A percentile compares a stretch with the other conserved stretches of the same genome.
These are phyloP conservation scores for Natrix natrix DNA, from an alignment of 2,797 vertebrate species.

Conservation along the genomic window DNA sequence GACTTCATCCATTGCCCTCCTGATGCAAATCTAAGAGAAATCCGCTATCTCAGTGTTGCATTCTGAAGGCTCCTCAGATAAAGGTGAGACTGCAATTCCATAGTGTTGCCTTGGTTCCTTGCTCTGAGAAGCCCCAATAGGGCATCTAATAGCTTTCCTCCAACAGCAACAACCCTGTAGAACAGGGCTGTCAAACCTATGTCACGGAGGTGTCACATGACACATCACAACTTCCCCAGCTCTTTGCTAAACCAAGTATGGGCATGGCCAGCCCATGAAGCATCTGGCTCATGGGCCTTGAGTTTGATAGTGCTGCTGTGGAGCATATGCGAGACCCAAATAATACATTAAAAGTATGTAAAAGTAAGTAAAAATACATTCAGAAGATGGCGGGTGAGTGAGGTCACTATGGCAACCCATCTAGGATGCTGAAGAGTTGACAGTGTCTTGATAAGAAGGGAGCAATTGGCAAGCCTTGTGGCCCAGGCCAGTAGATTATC, in stretches of 20 bases:
- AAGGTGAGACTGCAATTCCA: not conserved
- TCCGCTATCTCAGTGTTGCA: not conserved
- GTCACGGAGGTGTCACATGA: too few species aligned
- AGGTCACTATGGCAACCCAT: not conserved
- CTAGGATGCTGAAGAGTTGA: not conserved
- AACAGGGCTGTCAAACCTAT: not conserved
- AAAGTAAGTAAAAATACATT: not conserved
- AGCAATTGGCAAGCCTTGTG: not conserved
- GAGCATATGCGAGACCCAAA: not conserved
- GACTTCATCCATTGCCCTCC: not conserved
- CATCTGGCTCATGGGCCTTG: too few species aligned
- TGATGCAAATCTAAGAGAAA: not conserved
- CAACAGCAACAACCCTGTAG: not conserved
- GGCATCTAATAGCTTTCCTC: not conserved
- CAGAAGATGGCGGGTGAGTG: not conserved
- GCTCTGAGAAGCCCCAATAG: not conserved
- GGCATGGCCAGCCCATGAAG: too few species aligned
- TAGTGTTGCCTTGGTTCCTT: not conserved
- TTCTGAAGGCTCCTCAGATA: not conserved
- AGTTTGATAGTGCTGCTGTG: not conserved
- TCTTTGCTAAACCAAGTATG: too few species aligned
- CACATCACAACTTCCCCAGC: fast-evolving
- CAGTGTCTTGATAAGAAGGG: not conserved
- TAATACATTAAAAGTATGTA: not conserved
- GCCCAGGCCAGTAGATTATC: not conserved